phyloP scores from a whole-genome alignment of 2,797 vertebrate species.

The Kryptopterus vitreolus region DNA sequence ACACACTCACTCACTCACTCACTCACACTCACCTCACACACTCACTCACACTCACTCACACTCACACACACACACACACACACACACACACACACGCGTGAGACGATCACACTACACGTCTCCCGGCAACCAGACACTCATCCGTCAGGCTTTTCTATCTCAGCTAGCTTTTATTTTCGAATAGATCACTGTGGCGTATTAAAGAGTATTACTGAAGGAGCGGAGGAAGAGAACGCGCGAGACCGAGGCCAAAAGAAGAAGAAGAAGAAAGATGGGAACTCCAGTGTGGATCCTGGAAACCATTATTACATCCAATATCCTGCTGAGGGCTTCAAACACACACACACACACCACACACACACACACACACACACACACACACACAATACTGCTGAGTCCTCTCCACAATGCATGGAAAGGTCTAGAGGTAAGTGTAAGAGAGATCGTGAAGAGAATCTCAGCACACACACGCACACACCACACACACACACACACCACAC shows the following conservation, averaged over 20 bases:
- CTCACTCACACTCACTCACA: slow-evolving; percentile 12
- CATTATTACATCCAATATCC: neutral
- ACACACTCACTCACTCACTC: neutral
- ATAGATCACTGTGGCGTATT: slow-evolving; percentile 49
- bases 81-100: slow-evolving; percentile 13
- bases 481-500: neutral
- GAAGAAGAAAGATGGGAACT: neutral
- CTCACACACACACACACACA: slow-evolving; percentile 9
- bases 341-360: neutral
- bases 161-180: slow-evolving; percentile 41
- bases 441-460: neutral
- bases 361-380: neutral
- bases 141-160: slow-evolving; percentile 48
- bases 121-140: slow-evolving; percentile 36
- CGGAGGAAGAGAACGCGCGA: slow-evolving; percentile 1
- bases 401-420: neutral
- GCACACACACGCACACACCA: no score
- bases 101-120: slow-evolving; percentile 41
- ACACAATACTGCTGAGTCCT: neutral
- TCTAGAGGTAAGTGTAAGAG: neutral
- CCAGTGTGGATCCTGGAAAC: slow-evolving; percentile 19
- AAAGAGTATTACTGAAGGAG: slow-evolving; percentile 35
- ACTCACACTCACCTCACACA: neutral
- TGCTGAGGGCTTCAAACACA: slow-evolving; percentile 14
- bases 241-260: neutral